A percentile compares a stretch with the other conserved stretches of the same genome.
These are phyloP conservation scores for Crocallis elinguaria DNA, from an alignment of 2,888 invertebrate species.

Conservation along the genomic window DNA sequence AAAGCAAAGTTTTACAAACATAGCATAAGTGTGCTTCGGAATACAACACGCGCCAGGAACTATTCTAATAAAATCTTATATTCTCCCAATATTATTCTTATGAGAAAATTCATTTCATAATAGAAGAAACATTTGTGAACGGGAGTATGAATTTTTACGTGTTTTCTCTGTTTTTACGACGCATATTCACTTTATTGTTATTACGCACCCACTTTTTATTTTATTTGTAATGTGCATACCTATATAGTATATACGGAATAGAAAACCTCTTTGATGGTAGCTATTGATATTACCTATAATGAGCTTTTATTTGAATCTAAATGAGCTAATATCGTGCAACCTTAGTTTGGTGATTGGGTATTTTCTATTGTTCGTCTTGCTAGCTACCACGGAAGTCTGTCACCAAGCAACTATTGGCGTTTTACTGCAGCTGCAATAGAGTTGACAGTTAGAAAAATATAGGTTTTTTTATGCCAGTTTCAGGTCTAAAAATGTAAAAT, in stretches of 20 bases:
- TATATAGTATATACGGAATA: background rate
- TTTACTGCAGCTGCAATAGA: no score
- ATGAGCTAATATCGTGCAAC: no score
- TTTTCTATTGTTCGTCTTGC: no score
- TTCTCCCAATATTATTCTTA: conserved; percentile 24
- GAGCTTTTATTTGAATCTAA: no score
- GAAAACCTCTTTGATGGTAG: background rate
- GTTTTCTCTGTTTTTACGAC: conserved; percentile 34
- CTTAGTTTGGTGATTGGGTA: no score
- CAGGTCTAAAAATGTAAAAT: no score
- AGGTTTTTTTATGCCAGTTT: no score
- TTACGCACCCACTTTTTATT: conserved; percentile 35
- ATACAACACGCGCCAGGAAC: conserved; percentile 8
- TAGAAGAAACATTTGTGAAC: conserved; percentile 23
- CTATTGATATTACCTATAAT: no score
- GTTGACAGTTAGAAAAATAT: no score
- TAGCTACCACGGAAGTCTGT: no score
- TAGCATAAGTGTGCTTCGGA: background rate
- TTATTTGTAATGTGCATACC: background rate
- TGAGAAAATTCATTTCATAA: conserved; percentile 29
- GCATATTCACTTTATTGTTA: conserved; percentile 53
- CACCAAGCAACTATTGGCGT: no score
- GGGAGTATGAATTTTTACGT: conserved; percentile 52
- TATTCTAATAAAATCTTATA: conserved; percentile 26
- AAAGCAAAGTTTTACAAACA: background rate